A percentile compares a stretch with the other conserved stretches of the same genome.
Conservation (phyloP, 2,888 invertebrate species). For the Nephrocerus scutellatus region DNA sequence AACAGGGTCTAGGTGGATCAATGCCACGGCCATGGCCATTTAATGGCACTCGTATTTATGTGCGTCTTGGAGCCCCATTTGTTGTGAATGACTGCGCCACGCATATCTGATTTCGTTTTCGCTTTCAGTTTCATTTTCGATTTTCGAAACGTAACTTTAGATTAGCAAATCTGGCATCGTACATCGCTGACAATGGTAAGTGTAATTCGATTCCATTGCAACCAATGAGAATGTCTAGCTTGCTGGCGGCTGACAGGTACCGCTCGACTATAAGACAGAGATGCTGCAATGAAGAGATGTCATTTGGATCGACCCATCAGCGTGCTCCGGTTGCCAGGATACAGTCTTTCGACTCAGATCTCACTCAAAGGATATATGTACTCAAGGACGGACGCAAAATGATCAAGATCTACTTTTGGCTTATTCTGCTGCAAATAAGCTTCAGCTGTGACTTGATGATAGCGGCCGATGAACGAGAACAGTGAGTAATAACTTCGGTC, state of each 20-base stretch:
- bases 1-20: slow-evolving; percentile 1
- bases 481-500: slow-evolving; percentile 14
- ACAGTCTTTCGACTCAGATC: no score
- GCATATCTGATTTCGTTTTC: no score
- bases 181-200: slow-evolving; percentile 19
- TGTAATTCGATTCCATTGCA: slow-evolving; percentile 19
- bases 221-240: no score
- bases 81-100: slow-evolving; percentile 1
- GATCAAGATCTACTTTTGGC: slow-evolving; percentile 18
- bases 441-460: slow-evolving; percentile 7
- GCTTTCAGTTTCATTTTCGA: no score
- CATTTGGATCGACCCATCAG: slow-evolving; percentile 19
- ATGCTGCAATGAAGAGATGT: slow-evolving; percentile 18
- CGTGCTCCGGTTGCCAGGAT: slow-evolving; percentile 15
- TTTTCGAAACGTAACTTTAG: no score
- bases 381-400: slow-evolving; percentile 4
- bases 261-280: slow-evolving; percentile 22
- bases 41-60: not conserved
- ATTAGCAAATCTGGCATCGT: no score
- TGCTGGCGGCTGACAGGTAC: slow-evolving; percentile 7
- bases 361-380: slow-evolving; percentile 3
- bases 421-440: slow-evolving; percentile 16
- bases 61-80: not conserved
- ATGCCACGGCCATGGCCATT: slow-evolving; percentile 3
- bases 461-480: slow-evolving; percentile 16